Base-by-base conservation (phyloP, 2,888 invertebrate species). In the Eulithis testata region DNA sequence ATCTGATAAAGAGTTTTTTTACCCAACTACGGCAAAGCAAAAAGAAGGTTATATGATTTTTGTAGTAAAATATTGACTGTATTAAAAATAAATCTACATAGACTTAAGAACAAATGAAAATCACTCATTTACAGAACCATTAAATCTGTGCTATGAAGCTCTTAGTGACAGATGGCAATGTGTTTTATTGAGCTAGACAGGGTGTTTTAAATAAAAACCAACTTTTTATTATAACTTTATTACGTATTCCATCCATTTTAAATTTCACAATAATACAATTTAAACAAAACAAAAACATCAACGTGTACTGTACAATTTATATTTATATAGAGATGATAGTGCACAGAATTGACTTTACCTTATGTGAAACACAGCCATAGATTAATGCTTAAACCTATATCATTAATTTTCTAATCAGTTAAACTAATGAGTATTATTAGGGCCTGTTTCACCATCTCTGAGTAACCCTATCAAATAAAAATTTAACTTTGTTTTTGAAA, bases 341-440 rank as follows among this genome's bases (percentile, higher is more conserved):
- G 92, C 92, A 90, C 87, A 88, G 89, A 93, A 91, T 92, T 93
- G 92, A 93, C 92, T 79, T 89, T 90, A 91, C 83, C 87, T 91
- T 91, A 90, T 83, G 89, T 93, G 91, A 91, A 88, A 93, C 92
- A 92, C 92, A 93, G 92, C 92, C 92, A 91, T 90, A 90, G 85
- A 87, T 91, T 90, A 88, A 87, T 83, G 84, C 83, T 85, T 89
- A 88, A 65, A 45, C 73, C 79, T 66, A 64, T 36, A 61, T 64
- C 70, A 59, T 66, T 62, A 62, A 51, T 56, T 63, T 57, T 58
- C 59, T 65, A 60, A 68, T 68, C 51, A 66, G 53, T 57, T 52
- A 53, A 50, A 60, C 66, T 57, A 63, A 60, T 36, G 45, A 57
- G 45, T 56, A 65, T 31, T 31, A 31, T 31, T 31, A 31, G 31